Evolutionary conservation across 2,888 invertebrate species (phyloP), one percentile per base, ranked within the genome.

Genomic region (Oxyteleia sp.): DNA sequence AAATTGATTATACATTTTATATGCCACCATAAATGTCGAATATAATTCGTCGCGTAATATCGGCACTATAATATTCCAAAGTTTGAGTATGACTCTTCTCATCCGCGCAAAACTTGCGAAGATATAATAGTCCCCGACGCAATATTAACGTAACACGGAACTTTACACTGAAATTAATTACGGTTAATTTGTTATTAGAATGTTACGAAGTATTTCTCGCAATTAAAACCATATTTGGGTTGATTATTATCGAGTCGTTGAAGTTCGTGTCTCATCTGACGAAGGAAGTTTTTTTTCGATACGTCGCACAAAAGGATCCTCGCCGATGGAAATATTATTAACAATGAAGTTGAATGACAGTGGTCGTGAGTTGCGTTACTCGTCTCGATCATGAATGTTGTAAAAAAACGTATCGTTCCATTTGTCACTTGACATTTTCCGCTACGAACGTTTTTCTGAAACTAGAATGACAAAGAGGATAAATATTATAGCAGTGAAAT

Each of bases 121-220:
- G 61, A 61, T 61, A 68, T 78, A 78, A 78, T 68, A 68, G 76
- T 78, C 61, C 61, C 49, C 23, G 69, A 49, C 55, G 43, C 59
- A 5, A 63, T 78, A 78, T 69, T 69, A 78, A 78, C 69, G 59
- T 61, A 68, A 51, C 61, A 68, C 32, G 43, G 20, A 76, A 76
- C 76, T 76, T 76, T 76, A 61, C 76, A 76, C 51, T 13, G 4
- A 68, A 68, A 51, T 76, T 68, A 61, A 76, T 59, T 43, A 76
- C 59, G 53, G 59, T 68, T 59, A 68, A 59, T 68, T 68, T 68
- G 59, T 76, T 68, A 51, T 61, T 59, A 59, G 23, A 66, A 59
- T 59, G 69, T 69, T 59, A 23, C 23, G n/a, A 38, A 47, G 23
- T 53, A 64, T 51, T 55, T 47, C 10, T 35, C 11, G 47, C 74